Conservation (phyloP, 2,113 vertebrate genomes). For the Equus przewalskii region DNA sequence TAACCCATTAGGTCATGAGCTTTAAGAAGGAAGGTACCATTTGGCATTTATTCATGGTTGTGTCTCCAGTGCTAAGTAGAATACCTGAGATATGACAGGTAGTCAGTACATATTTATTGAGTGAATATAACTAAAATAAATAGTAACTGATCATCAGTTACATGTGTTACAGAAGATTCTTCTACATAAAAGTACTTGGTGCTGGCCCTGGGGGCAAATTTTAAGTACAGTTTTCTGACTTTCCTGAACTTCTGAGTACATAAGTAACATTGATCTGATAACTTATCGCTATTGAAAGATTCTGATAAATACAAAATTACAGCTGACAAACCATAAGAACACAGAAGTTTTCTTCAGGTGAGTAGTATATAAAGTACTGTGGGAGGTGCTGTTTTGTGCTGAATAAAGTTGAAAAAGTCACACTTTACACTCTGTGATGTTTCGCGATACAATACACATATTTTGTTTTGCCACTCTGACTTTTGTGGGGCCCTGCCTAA, state of each 20-base stretch:
- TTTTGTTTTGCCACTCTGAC: background rate
- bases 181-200: background rate
- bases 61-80: background rate
- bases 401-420: background rate
- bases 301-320: background rate
- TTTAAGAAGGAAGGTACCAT: background rate
- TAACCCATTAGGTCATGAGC: background rate
- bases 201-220: background rate
- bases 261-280: background rate
- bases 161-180: background rate
- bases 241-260: background rate
- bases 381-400: background rate
- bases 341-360: background rate
- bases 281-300: background rate
- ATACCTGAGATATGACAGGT: background rate
- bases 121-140: background rate
- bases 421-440: too few species aligned
- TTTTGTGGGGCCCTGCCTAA: background rate
- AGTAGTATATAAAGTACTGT: background rate
- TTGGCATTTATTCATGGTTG: background rate
- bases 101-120: background rate
- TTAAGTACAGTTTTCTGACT: background rate
- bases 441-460: fast-evolving
- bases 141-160: background rate
- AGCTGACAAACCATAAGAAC: background rate